Conservation (phyloP, 2,888 invertebrate species). For the Steinernema hermaphroditum region DNA sequence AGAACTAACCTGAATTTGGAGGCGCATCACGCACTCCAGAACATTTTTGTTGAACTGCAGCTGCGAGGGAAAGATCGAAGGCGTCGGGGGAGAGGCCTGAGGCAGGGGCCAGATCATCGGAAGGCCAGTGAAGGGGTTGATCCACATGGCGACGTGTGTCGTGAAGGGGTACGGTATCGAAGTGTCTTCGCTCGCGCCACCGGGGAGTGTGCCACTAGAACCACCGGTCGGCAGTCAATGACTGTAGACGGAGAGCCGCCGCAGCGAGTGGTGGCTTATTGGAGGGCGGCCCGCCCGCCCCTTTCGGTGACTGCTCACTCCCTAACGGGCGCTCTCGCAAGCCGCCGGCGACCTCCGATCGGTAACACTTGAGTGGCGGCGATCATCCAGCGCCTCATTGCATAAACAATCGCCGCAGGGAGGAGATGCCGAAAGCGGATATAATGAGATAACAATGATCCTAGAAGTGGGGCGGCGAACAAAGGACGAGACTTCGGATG, state of each 20-base stretch:
- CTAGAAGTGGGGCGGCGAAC: background rate
- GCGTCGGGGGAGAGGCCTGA: background rate
- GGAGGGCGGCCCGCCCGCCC: slow-evolving; percentile 16
- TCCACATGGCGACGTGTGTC: background rate
- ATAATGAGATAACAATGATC: background rate
- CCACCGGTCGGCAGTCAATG: slow-evolving; percentile 26
- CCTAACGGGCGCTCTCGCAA: background rate
- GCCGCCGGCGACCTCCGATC: too few relatives aligned
- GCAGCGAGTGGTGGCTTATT: slow-evolving; percentile 13
- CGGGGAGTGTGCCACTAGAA: slow-evolving; percentile 16
- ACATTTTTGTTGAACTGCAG: background rate
- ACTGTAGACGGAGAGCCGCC: slow-evolving; percentile 17
- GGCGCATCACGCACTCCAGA: background rate
- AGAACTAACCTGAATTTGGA: slow-evolving; percentile 4
- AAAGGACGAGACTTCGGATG: too few relatives aligned
- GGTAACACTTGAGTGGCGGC: too few relatives aligned
- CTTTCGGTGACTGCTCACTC: background rate
- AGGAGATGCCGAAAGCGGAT: background rate
- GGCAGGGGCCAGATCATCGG: background rate
- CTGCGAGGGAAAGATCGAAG: background rate
- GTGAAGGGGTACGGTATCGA: background rate
- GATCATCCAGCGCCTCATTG: too few relatives aligned
- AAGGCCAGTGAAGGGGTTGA: slow-evolving; percentile 12
- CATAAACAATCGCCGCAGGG: slow-evolving; percentile 23
- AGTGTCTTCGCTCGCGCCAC: background rate